These are phyloP conservation scores for Mesorhabditis sp. DNA, from an alignment of 2,888 invertebrate genomes.

Conservation along the genomic window DNA sequence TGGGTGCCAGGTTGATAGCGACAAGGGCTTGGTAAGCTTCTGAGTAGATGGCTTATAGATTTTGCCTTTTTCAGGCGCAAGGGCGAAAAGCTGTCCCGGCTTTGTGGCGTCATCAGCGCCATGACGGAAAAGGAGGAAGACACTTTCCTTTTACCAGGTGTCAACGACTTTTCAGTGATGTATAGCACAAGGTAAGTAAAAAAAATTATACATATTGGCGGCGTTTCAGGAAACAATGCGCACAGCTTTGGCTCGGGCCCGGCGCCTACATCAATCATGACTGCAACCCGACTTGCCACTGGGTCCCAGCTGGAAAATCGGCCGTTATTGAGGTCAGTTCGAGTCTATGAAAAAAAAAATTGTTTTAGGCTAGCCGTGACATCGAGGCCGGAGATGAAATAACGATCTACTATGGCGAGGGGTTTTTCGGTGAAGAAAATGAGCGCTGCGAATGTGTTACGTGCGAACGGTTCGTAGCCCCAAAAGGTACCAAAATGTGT, in stretches of 20 bases:
- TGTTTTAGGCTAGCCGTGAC: conserved; percentile 80
- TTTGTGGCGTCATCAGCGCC: conserved; percentile 96
- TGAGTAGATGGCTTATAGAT: background rate
- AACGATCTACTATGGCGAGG: conserved; percentile 95
- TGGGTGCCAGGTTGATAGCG: conserved; percentile 91
- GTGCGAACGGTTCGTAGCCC: conserved; percentile 73
- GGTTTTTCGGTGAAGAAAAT: conserved; percentile 97
- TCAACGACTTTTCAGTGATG: conserved; percentile 99
- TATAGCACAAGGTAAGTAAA: conserved; percentile 77
- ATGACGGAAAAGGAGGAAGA: conserved; percentile 88
- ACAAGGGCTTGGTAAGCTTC: conserved; percentile 80
- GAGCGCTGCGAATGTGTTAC: conserved; percentile 96
- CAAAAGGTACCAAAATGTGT: background rate
- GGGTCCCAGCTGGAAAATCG: conserved; percentile 91
- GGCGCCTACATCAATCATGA: conserved; percentile 99
- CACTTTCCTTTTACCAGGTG: conserved; percentile 74
- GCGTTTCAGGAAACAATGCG: conserved; percentile 77
- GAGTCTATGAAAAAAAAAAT: background rate
- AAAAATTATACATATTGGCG: background rate
- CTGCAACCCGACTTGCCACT: conserved; percentile 93
- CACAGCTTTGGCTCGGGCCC: conserved; percentile 96
- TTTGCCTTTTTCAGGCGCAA: conserved; percentile 66
- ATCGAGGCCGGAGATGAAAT: conserved; percentile 94
- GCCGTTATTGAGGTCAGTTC: conserved; percentile 73
- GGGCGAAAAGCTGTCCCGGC: conserved; percentile 87